These are phyloP conservation scores for Rosalia funebris DNA, from an alignment of 2,888 invertebrate species.

Conservation along the genomic window DNA sequence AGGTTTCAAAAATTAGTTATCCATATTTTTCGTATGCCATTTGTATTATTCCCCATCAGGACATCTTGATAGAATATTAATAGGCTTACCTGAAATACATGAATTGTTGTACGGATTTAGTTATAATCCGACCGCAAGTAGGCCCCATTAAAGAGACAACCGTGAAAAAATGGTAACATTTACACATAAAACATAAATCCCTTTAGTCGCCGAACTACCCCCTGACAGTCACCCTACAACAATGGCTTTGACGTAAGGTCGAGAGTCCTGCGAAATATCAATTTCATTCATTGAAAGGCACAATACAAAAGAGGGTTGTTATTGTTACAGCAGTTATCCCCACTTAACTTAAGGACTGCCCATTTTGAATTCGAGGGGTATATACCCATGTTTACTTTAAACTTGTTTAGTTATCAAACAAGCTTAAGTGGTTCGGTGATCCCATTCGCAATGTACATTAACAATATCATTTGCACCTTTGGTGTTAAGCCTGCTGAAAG, in stretches of 20 bases:
- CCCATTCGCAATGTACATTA: constrained; percentile 43
- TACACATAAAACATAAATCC: constrained; percentile 52
- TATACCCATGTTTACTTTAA: constrained; percentile 58
- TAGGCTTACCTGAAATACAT: constrained; percentile 17
- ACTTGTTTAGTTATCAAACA: constrained; percentile 56
- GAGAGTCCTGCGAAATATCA: constrained; percentile 57
- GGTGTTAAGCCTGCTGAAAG: constrained; percentile 38
- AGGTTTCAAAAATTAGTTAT: too few relatives aligned
- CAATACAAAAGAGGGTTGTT: constrained; percentile 60
- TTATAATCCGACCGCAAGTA: constrained; percentile 58
- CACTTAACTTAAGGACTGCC: constrained; percentile 60
- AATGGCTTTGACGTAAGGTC: constrained; percentile 49
- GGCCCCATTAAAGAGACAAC: constrained; percentile 58
- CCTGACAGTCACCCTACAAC: constrained; percentile 42
- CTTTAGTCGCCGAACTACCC: constrained; percentile 44
- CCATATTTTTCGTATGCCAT: too few relatives aligned
- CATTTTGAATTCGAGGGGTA: constrained; percentile 52
- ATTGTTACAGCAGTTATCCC: constrained; percentile 61
- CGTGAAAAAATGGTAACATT: constrained; percentile 61
- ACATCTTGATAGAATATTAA: not conserved
- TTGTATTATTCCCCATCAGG: too few relatives aligned
- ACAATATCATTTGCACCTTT: constrained; percentile 35
- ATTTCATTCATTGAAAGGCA: constrained; percentile 60
- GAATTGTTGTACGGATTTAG: constrained; percentile 30
- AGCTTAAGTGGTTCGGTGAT: constrained; percentile 30